Base-by-base conservation (phyloP, 1,140 invertebrate genomes). In the Archivesica marissinica region DNA sequence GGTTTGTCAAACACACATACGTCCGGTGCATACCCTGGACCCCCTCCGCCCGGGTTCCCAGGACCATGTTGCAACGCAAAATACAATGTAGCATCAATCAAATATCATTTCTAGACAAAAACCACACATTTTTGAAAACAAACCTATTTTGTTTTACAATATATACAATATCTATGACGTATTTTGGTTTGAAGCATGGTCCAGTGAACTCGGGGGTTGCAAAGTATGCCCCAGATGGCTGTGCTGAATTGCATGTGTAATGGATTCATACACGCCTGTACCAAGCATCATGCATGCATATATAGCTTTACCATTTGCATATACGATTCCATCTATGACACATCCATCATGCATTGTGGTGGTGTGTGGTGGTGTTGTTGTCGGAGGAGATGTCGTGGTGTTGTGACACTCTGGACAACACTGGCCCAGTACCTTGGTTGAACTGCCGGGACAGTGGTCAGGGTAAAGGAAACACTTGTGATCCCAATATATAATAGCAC, bases 401-500 rank as follows among this genome's bases (percentile, higher is more conserved):
- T 33, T n/a, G 25, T 66, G 61, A 25, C 61, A 66, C 3, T 15
- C 35, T 9, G 61, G 61, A 66, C 61, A 66, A n/a, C 61, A 66
- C 25, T 66, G 13, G 9, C 61, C 61, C 25, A 38, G 6, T 6
- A 66, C 35, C 6, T 28, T 9, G 9, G 28, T 33, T 6, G 28
- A 13, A 20, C 13, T 33, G 4, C 61, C 61, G 61, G 4, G 20
- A 33, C 61, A 66, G 7, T 4, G 17, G 15, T 25, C 11, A 9
- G 61, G 28, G 9, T n/a, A n/a, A n/a, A 66, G 35, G 4, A 38
- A 4, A 66, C 61, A 66, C 25, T 66, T n/a, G 25, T 66, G 4
- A 25, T 66, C 61, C 9, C 25, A 66, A 30, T 11, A 6, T 20
- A 66, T 6, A 38, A 66, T 33, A 17, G 9, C 25, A 17, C 35